These are phyloP conservation scores for Eudemis profundana DNA, from an alignment of 2,888 invertebrate genomes.

Conservation along the genomic window DNA sequence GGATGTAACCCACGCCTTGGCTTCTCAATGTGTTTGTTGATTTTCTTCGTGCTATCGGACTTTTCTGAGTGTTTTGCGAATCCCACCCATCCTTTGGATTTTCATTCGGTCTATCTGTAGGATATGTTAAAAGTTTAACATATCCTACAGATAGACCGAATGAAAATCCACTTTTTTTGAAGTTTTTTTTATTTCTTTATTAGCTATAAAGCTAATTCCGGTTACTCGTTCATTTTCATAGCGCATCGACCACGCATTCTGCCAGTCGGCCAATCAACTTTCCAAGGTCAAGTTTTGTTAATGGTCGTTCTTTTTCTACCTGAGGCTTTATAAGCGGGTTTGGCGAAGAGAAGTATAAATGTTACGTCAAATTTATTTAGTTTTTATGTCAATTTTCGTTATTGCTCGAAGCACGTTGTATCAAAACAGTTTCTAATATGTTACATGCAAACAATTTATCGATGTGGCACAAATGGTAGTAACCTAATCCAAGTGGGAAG, in stretches of 20 bases:
- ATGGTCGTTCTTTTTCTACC: conserved; percentile 28
- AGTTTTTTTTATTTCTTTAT: too few relatives aligned
- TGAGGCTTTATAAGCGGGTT: conserved; percentile 4
- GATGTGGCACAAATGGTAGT: conserved; percentile 19
- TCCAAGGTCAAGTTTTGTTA: conserved; percentile 58
- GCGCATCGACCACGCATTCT: conserved; percentile 33
- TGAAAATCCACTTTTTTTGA: too few relatives aligned
- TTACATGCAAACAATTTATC: conserved; percentile 11
- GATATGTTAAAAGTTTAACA: too few relatives aligned
- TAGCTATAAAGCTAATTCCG: conserved; percentile 44
- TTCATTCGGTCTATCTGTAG: conserved; percentile 26
- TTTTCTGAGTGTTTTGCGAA: conserved; percentile 54
- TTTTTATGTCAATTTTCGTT: neutral
- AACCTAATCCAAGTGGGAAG: conserved; percentile 24
- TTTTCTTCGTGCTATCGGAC: conserved; percentile 52
- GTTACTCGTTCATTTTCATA: conserved; percentile 33
- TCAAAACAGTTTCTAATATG: neutral
- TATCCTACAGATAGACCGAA: conserved; percentile 22
- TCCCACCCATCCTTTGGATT: conserved; percentile 53
- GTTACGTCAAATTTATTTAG: conserved; percentile 8
- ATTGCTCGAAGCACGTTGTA: neutral
- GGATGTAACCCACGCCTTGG: neutral
- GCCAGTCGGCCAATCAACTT: conserved; percentile 60
- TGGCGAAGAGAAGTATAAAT: neutral
- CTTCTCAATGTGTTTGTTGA: neutral